Conservation (phyloP, 2,113 vertebrate genomes). For the Otis tarda region DNA sequence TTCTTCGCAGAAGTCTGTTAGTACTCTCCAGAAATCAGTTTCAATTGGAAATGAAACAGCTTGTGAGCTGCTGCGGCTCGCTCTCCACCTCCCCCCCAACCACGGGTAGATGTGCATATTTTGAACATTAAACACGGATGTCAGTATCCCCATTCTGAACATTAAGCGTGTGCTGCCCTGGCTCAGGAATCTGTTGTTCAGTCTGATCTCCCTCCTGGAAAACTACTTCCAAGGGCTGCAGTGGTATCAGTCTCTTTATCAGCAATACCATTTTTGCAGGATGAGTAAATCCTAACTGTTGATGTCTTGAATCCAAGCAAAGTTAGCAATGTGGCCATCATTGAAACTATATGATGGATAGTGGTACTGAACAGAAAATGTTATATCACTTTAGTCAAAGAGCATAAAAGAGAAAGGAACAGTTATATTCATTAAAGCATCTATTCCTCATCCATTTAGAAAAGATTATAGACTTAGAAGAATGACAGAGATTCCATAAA, state of each 20-base stretch:
- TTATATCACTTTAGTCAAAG: background rate
- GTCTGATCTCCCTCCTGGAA: background rate
- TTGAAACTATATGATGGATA: background rate
- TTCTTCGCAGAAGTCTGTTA: background rate
- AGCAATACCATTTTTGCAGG: background rate
- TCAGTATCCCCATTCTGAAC: background rate
- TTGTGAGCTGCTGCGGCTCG: background rate
- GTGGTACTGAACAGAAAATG: background rate
- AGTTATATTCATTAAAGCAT: background rate
- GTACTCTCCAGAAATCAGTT: background rate
- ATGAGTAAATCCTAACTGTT: background rate
- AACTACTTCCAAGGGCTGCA: background rate
- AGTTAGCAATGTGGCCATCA: background rate
- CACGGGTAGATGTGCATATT: fast-evolving
- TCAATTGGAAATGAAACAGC: background rate
- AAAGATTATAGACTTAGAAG: background rate
- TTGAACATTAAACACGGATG: background rate
- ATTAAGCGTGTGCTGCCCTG: background rate
- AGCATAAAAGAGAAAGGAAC: background rate
- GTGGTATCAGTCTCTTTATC: background rate
- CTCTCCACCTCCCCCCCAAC: background rate
- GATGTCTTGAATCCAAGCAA: background rate
- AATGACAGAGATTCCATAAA: background rate
- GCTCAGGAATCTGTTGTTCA: background rate
- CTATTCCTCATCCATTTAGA: background rate